A percentile compares a stretch with the other conserved stretches of the same genome.
Conservation (phyloP, 1,140 invertebrate species). For the Aplysia californica region DNA sequence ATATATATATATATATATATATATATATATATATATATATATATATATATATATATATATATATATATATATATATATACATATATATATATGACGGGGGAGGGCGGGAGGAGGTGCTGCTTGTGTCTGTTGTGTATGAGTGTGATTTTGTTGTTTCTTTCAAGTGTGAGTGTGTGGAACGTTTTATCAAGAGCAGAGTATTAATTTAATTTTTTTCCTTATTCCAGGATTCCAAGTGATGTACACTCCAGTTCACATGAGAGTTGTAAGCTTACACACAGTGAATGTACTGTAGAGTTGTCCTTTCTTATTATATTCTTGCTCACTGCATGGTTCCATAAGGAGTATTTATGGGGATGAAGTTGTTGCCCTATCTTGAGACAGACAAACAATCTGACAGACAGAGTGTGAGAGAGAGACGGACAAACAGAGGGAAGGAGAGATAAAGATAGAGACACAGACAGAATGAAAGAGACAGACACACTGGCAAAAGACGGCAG, state of each 20-base stretch:
- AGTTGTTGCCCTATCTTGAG: background rate
- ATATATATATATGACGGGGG: background rate
- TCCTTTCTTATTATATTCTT: background rate
- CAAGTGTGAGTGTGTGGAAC: background rate
- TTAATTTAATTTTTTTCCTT: background rate
- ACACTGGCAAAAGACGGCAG: too few species aligned
- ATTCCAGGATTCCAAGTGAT: constrained; percentile 1
- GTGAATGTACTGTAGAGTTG: background rate
- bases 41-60: background rate
- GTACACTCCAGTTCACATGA: constrained; percentile 17
- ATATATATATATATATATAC: background rate
- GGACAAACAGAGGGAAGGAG: too few species aligned
- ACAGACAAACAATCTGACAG: too few species aligned
- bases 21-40: constrained; percentile 7
- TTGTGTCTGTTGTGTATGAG: background rate
- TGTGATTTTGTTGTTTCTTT: background rate
- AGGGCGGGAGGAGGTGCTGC: background rate
- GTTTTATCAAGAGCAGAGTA: background rate
- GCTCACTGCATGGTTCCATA: background rate
- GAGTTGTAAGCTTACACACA: background rate
- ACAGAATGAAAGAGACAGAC: too few species aligned
- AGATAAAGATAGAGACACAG: too few species aligned
- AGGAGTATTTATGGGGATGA: background rate
- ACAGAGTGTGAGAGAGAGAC: too few species aligned
- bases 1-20: constrained; percentile 6